phyloP scores from a whole-genome alignment of 2,888 invertebrate species.

The Hirtodrosophila histrioides region DNA sequence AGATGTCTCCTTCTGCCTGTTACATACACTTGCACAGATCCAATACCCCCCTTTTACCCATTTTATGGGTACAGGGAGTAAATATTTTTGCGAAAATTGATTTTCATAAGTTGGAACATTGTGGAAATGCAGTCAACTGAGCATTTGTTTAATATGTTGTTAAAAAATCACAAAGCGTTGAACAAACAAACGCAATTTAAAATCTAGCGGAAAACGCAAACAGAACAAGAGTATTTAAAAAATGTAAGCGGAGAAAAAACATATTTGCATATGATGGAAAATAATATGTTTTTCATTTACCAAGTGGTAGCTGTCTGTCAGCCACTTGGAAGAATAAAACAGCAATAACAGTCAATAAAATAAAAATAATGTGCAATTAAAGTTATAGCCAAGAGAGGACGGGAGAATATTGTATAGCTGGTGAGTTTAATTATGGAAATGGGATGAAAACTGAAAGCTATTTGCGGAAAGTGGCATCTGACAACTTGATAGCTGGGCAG shows the following conservation, averaged over 20 bases:
- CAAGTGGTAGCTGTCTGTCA: slow-evolving; percentile 41
- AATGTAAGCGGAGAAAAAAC: no score
- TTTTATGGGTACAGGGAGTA: no score
- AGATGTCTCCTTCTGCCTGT: no score
- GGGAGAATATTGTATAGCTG: background rate
- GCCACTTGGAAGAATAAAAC: slow-evolving; percentile 38
- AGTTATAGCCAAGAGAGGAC: background rate
- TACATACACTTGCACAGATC: no score
- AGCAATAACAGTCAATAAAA: slow-evolving; percentile 20
- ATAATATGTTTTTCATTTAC: slow-evolving; percentile 15
- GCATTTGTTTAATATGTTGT: slow-evolving; percentile 75
- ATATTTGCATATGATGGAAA: no score
- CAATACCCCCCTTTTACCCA: no score
- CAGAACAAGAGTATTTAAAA: slow-evolving; percentile 1
- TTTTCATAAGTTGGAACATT: slow-evolving; percentile 47
- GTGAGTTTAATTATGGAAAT: no score
- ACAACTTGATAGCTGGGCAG: no score
- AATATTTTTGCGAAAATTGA: slow-evolving; percentile 40
- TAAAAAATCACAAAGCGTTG: slow-evolving; percentile 57
- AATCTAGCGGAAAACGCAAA: slow-evolving; percentile 31
- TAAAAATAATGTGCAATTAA: slow-evolving; percentile 53
- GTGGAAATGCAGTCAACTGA: slow-evolving; percentile 33
- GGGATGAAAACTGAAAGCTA: no score
- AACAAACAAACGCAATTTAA: slow-evolving; percentile 69
- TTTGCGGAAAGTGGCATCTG: no score